Percentiles rank a stretch among this genome's conserved stretches.
Evolutionary conservation across 2,888 invertebrate genomes (phyloP).

Genomic region (Epinotia nisella): DNA sequence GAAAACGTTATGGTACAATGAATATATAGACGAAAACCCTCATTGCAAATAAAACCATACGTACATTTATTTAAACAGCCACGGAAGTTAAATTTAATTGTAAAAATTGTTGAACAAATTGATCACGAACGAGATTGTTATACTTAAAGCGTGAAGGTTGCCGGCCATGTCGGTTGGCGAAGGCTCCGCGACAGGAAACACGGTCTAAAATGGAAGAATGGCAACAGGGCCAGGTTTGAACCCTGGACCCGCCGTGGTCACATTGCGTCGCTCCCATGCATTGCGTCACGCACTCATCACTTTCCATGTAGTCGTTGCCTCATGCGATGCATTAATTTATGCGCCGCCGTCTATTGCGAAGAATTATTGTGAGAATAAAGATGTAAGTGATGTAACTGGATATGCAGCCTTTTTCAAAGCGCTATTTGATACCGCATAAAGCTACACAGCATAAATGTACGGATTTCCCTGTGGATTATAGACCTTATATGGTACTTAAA

Average conservation of each 20-base stretch:
- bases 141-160: conserved; percentile 25
- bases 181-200: conserved; percentile 23
- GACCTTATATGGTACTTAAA: not conserved
- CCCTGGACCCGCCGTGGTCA: conserved; percentile 14
- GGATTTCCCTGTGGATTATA: conserved; percentile 12
- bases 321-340: conserved; percentile 27
- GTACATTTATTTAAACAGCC: not conserved
- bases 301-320: conserved; percentile 27
- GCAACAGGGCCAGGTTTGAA: conserved; percentile 6
- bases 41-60: too few species aligned
- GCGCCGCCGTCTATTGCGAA: conserved; percentile 13
- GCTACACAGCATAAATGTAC: not conserved
- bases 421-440: conserved; percentile 7
- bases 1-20: too few species aligned
- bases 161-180: conserved; percentile 17
- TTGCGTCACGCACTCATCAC: conserved; percentile 31
- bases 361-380: conserved; percentile 14
- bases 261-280: conserved; percentile 14
- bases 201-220: not conserved
- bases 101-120: conserved; percentile 14
- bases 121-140: conserved; percentile 18
- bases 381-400: conserved; percentile 9
- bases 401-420: not conserved
- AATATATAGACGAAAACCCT: too few species aligned
- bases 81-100: conserved; percentile 23